Conservation (phyloP, 2,888 invertebrate genomes). For the Drosophila recens region DNA sequence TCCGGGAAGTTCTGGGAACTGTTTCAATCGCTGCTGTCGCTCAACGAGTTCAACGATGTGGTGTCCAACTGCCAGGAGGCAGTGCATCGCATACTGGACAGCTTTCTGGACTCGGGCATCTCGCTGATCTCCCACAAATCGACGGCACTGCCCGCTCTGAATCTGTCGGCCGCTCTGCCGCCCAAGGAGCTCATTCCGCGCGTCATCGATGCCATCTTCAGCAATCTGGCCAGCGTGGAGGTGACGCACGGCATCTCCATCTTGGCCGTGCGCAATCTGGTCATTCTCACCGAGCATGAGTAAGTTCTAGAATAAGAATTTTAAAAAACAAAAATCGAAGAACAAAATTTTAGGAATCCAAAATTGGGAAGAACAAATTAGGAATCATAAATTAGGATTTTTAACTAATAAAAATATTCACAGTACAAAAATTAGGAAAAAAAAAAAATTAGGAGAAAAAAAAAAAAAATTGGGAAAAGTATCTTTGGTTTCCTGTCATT, state of each 20-base stretch:
- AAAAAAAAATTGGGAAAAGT: too few species aligned
- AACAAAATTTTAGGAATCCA: too few species aligned
- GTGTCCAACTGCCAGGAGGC: conserved; percentile 91
- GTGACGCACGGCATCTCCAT: conserved; percentile 79
- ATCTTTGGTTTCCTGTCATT: too few species aligned
- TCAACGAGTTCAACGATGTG: conserved; percentile 86
- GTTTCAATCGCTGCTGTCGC: conserved; percentile 88
- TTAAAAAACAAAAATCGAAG: too few species aligned
- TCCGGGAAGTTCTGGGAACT: conserved; percentile 85
- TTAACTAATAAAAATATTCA: too few species aligned
- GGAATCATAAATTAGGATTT: too few species aligned
- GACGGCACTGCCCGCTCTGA: conserved; percentile 85
- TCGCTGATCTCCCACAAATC: conserved; percentile 88
- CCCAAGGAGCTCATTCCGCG: conserved; percentile 89
- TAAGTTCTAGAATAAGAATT: conserved; percentile 86
- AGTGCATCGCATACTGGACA: conserved; percentile 91
- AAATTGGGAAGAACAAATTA: too few species aligned
- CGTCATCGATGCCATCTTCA: conserved; percentile 87
- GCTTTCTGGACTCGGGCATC: conserved; percentile 93
- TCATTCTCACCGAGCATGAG: conserved; percentile 95
- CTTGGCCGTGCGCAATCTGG: conserved; percentile 91
- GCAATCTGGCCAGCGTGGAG: conserved; percentile 80
- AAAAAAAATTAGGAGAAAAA: too few species aligned
- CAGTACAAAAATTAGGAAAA: too few species aligned
- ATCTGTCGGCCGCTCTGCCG: conserved; percentile 91